A percentile compares a stretch with the other conserved stretches of the same genome.
Evolutionary conservation across 2,888 invertebrate genomes (phyloP).

Genomic region (Luperina testacea): DNA sequence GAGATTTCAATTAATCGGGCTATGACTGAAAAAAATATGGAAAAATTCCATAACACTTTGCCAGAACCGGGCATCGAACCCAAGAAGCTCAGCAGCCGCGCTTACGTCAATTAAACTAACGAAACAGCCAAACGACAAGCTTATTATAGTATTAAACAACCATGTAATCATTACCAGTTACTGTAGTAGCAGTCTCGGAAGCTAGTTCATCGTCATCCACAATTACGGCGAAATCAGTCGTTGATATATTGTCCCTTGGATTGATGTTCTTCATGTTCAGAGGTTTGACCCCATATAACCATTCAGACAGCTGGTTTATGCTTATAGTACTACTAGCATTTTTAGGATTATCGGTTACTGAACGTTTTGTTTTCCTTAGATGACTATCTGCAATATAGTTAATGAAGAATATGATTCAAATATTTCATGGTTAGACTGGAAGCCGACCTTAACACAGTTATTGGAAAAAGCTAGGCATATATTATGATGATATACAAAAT

Average conservation of each 20-base stretch:
- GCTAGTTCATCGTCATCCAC: not conserved
- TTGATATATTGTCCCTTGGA: not conserved
- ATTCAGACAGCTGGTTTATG: conserved; percentile 67
- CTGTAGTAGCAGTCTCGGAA: not conserved
- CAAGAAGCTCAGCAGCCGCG: too few relatives aligned
- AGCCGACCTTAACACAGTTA: not conserved
- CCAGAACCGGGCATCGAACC: not conserved
- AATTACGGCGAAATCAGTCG: not conserved
- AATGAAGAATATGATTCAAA: not conserved
- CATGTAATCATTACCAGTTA: conserved; percentile 25
- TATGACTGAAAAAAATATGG: too few relatives aligned
- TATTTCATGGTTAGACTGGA: not conserved
- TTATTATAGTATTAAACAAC: not conserved
- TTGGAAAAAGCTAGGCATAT: not conserved
- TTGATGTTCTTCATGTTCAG: not conserved
- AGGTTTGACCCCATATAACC: conserved; percentile 68
- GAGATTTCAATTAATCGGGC: not conserved
- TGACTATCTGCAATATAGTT: conserved; percentile 54
- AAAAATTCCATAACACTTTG: not conserved
- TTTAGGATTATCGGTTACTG: conserved; percentile 37
- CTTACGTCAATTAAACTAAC: not conserved
- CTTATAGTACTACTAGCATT: conserved; percentile 38
- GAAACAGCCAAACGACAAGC: too few relatives aligned
- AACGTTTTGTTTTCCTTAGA: conserved; percentile 64
- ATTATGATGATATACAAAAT: not conserved